A percentile compares a stretch with the other conserved stretches of the same genome.
These are phyloP conservation scores for Helicoverpa zea DNA, from an alignment of 1,140 invertebrate species.

Conservation along the genomic window DNA sequence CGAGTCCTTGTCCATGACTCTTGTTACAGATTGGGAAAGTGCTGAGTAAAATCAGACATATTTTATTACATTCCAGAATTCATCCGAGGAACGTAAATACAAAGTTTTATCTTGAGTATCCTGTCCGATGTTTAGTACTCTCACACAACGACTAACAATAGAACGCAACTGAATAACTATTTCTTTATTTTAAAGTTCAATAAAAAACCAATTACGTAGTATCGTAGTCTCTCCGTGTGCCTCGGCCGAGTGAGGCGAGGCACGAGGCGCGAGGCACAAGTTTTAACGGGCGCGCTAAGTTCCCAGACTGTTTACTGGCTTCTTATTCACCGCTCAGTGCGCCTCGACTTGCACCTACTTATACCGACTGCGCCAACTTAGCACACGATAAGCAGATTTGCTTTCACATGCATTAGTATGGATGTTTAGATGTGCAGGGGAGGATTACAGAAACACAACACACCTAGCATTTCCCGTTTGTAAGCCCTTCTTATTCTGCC, in stretches of 20 bases:
- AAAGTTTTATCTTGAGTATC: background rate
- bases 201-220: slow-evolving; percentile 11
- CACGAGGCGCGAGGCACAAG: slow-evolving; percentile 14
- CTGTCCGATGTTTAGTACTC: no score
- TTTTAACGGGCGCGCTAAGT: slow-evolving; percentile 41
- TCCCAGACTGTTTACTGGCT: slow-evolving; percentile 40
- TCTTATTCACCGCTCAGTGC: slow-evolving; percentile 14
- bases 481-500: no score
- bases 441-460: no score
- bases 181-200: background rate
- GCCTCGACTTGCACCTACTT: slow-evolving; percentile 11
- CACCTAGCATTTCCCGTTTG: no score
- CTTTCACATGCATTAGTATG: no score
- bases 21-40: no score
- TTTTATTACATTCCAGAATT: no score
- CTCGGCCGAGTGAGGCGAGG: background rate
- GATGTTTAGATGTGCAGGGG: no score
- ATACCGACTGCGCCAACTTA: background rate
- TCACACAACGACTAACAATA: no score
- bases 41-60: no score
- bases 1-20: no score
- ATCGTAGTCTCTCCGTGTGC: background rate
- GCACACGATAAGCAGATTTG: no score
- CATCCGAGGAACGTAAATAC: background rate
- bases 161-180: background rate